phyloP scores from a whole-genome alignment of 2,888 invertebrate genomes.

The Opisthograptis luteolata region DNA sequence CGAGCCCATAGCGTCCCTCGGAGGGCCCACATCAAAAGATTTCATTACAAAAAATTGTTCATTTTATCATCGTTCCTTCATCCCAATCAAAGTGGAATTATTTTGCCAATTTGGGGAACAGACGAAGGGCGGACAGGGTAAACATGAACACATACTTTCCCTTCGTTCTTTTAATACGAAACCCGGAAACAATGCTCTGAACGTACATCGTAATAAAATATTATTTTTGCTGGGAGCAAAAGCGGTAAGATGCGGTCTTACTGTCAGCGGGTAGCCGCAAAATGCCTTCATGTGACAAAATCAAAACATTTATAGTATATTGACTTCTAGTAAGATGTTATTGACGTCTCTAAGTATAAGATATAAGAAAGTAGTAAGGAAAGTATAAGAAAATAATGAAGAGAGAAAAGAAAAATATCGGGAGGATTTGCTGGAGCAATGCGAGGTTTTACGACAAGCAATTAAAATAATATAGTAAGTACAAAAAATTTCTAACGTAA shows the following conservation, averaged over 20 bases:
- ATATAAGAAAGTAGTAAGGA: too few species aligned
- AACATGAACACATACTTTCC: conserved; percentile 34
- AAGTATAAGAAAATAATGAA: too few species aligned
- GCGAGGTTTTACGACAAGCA: too few species aligned
- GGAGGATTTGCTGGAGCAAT: too few species aligned
- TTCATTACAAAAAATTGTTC: conserved; percentile 12
- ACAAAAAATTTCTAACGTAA: too few species aligned
- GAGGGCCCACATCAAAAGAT: conserved; percentile 10
- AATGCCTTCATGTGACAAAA: not conserved
- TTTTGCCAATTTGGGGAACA: conserved; percentile 17
- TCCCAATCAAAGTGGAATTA: conserved; percentile 26
- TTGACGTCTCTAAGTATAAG: too few species aligned
- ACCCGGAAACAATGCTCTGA: conserved; percentile 35
- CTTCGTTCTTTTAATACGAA: conserved; percentile 31
- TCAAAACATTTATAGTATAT: too few species aligned
- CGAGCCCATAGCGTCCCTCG: not conserved
- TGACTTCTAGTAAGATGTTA: too few species aligned
- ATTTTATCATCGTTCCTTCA: conserved; percentile 12
- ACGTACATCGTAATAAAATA: conserved; percentile 33
- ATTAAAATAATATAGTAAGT: too few species aligned
- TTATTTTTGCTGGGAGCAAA: conserved; percentile 28
- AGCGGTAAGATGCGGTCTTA: conserved; percentile 2
- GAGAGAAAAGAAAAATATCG: too few species aligned
- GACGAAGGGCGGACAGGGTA: conserved; percentile 26
- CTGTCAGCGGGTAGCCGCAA: conserved; percentile 1